These are phyloP conservation scores for Rhombomys opimus DNA, from an alignment of 2,113 vertebrate species.

Conservation along the genomic window DNA sequence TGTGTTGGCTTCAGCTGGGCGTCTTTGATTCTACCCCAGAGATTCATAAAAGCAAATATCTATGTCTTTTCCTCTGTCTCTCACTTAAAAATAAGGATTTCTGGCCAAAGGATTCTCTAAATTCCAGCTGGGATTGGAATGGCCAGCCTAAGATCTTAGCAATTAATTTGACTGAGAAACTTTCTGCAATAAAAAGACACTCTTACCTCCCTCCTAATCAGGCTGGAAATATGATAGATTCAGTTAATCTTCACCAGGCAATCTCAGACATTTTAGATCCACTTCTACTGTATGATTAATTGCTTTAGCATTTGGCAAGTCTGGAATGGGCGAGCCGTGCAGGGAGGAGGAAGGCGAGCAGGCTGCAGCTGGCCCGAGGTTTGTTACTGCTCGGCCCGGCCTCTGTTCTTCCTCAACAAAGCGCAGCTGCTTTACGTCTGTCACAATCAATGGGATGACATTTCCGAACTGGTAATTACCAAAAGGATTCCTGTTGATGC, in stretches of 20 bases:
- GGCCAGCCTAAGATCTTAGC: constrained; percentile 73
- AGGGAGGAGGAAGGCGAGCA: constrained; percentile 83
- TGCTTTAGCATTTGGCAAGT: constrained; percentile 86
- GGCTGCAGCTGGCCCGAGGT: constrained; percentile 86
- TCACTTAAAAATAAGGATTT: constrained; percentile 56
- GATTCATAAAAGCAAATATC: constrained; percentile 38
- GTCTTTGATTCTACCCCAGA: constrained; percentile 36
- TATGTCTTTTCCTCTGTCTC: constrained; percentile 19
- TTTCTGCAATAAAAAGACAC: constrained; percentile 61
- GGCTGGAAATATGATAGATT: constrained; percentile 82
- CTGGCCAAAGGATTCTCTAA: constrained; percentile 70
- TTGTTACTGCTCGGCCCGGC: constrained; percentile 78
- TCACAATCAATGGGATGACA: constrained; percentile 85
- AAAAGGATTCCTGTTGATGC: constrained; percentile 83
- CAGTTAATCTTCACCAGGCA: constrained; percentile 84
- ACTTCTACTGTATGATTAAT: constrained; percentile 87
- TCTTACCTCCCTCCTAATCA: constrained; percentile 70
- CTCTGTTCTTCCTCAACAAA: constrained; percentile 77
- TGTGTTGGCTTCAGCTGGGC: constrained; percentile 12
- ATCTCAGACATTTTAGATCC: constrained; percentile 86
- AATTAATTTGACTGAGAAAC: constrained; percentile 71
- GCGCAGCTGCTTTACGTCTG: constrained; percentile 85
- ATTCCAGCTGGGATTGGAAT: constrained; percentile 52
- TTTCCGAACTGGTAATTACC: constrained; percentile 86
- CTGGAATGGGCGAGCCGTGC: constrained; percentile 78